Percentiles rank a stretch among this genome's conserved stretches.
These are phyloP conservation scores for Ametastegia equiseti DNA, from an alignment of 2,888 invertebrate species.

Conservation along the genomic window DNA sequence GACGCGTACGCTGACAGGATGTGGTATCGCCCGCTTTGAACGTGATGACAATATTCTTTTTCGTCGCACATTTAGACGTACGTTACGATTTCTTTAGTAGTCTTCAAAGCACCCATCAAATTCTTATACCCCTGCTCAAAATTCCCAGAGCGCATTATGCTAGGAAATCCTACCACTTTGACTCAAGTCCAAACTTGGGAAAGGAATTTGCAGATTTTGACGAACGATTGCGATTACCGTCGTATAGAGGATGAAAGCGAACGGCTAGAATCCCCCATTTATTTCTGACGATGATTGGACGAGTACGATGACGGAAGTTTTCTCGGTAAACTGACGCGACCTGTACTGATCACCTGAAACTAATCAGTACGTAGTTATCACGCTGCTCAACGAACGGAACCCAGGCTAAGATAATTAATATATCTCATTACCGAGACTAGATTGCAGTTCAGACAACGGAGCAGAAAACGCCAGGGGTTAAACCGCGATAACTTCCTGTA, in stretches of 20 bases:
- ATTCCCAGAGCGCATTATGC: background rate
- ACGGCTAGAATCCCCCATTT: background rate
- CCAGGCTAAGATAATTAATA: slow-evolving; percentile 16
- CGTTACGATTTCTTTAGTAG: slow-evolving; percentile 23
- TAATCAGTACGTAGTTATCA: slow-evolving; percentile 41
- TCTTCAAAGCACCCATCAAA: background rate
- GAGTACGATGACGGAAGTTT: slow-evolving; percentile 45
- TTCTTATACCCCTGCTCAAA: background rate
- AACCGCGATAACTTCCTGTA: slow-evolving; percentile 7
- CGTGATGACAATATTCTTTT: slow-evolving; percentile 39
- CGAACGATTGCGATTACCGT: no score
- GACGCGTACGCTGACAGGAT: slow-evolving; percentile 37
- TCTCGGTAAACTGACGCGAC: slow-evolving; percentile 38
- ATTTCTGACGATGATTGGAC: background rate
- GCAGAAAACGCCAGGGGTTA: slow-evolving; percentile 34
- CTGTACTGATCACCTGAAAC: slow-evolving; percentile 22
- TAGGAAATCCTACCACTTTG: background rate
- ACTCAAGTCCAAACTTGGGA: background rate
- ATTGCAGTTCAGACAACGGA: slow-evolving; percentile 14
- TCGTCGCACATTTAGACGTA: background rate
- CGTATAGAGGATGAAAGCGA: background rate
- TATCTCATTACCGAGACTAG: slow-evolving; percentile 34
- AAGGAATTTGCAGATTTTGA: background rate
- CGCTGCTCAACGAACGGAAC: slow-evolving; percentile 17
- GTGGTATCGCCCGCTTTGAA: slow-evolving; percentile 8